Conservation (phyloP, 1,140 invertebrate species). For the Hyphantria cunea region DNA sequence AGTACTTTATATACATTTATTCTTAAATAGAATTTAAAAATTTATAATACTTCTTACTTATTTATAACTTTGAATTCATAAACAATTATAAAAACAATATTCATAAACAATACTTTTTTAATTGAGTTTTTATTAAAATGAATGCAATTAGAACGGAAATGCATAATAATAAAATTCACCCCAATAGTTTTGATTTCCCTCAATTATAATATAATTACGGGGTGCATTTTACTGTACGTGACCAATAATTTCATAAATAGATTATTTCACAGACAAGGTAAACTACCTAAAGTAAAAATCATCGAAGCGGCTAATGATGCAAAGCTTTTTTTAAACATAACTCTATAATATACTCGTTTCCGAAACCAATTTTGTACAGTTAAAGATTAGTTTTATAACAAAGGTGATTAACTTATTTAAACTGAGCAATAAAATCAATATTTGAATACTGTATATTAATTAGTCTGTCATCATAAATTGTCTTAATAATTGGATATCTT, state of each 20-base stretch:
- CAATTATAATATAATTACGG: conserved; percentile 3
- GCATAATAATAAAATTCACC: conserved; percentile 6
- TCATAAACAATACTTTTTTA: too few species aligned
- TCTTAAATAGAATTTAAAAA: too few species aligned
- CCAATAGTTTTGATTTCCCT: conserved; percentile 15
- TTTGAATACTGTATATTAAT: conserved; percentile 36
- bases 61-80: too few species aligned
- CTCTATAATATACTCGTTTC: conserved; percentile 30
- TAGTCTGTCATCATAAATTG: conserved; percentile 36
- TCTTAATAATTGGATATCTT: conserved; percentile 32
- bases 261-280: conserved; percentile 14
- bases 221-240: conserved; percentile 5
- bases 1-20: too few species aligned
- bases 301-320: conserved; percentile 17
- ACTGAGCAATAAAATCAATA: conserved; percentile 34
- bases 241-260: conserved; percentile 3
- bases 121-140: not conserved
- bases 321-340: conserved; percentile 18
- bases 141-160: not conserved
- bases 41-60: too few species aligned
- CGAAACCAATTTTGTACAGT: conserved; percentile 27
- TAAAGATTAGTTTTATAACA: conserved; percentile 17
- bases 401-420: conserved; percentile 34
- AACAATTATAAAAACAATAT: too few species aligned
- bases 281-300: conserved; percentile 14